A percentile compares a stretch with the other conserved stretches of the same genome.
Evolutionary conservation across 1,140 invertebrate genomes (phyloP).

Genomic region (Caenorhabditis inopinata): DNA sequence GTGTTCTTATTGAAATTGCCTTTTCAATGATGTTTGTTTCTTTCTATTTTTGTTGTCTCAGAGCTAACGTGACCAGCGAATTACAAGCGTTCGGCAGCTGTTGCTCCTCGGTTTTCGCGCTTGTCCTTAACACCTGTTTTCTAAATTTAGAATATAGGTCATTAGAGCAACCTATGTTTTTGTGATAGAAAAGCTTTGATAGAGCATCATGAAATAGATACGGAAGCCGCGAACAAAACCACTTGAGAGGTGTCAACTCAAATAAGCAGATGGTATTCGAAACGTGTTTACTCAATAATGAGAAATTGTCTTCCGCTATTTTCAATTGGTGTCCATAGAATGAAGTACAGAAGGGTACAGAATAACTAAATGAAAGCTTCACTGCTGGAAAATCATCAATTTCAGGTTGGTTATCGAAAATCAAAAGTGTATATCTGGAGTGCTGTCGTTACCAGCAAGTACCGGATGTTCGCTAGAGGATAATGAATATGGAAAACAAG

Average conservation of each 20-base stretch:
- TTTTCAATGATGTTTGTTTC: neutral
- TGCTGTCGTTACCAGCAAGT: constrained; percentile 26
- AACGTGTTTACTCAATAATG: constrained; percentile 15
- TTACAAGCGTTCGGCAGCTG: neutral
- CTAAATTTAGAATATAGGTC: neutral
- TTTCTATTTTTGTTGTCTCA: constrained; percentile 21
- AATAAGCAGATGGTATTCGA: constrained; percentile 14
- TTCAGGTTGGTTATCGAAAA: constrained; percentile 39
- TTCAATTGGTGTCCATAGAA: constrained; percentile 24
- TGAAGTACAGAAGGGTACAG: neutral
- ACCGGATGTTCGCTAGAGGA: constrained; percentile 27
- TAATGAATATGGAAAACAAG: constrained; percentile 22
- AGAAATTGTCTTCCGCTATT: constrained; percentile 18
- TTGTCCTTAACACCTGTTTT: constrained; percentile 29
- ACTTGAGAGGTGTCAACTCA: constrained; percentile 23
- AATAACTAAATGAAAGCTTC: constrained; percentile 7
- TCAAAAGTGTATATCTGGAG: constrained; percentile 41
- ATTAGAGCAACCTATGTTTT: neutral
- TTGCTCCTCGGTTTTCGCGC: constrained; percentile 28
- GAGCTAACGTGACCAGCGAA: constrained; percentile 11
- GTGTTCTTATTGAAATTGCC: neutral
- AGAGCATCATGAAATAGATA: neutral
- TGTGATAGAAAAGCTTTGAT: too few relatives aligned
- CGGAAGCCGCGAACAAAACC: neutral
- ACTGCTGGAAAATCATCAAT: neutral